These are phyloP conservation scores for Dendrophyllia cribrosa DNA, from an alignment of 64 coral and sea anemone species.

Conservation along the genomic window DNA sequence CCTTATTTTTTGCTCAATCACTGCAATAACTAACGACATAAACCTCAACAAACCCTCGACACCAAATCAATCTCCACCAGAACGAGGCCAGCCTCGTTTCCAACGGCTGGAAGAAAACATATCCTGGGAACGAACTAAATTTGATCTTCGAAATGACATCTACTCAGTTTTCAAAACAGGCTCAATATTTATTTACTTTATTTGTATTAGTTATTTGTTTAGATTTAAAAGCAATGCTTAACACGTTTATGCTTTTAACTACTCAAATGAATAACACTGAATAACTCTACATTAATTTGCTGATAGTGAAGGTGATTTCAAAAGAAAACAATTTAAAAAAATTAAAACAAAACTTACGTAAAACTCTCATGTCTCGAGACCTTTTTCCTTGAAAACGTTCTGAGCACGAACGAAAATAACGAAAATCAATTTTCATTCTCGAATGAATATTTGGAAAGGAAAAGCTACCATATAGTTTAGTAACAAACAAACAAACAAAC, in stretches of 20 bases:
- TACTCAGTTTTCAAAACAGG: not conserved
- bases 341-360: constrained; percentile 52
- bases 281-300: too few species aligned
- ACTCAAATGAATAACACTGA: too few species aligned
- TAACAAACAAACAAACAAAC: not conserved
- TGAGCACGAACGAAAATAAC: constrained; percentile 58
- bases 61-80: not conserved
- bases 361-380: constrained; percentile 62
- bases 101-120: too few species aligned
- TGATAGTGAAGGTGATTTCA: not conserved
- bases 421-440: not conserved
- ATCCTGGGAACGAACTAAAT: too few species aligned
- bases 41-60: not conserved
- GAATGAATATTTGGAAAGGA: too few species aligned
- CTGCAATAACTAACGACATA: not conserved
- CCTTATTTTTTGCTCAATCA: not conserved
- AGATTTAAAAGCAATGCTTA: not conserved
- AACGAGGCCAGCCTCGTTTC: not conserved
- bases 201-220: not conserved
- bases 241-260: not conserved
- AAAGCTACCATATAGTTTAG: too few species aligned
- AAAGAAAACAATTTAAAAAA: not conserved
- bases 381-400: constrained; percentile 74
- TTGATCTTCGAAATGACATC: not conserved
- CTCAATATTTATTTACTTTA: not conserved